Base-by-base conservation (phyloP, 2,888 invertebrate genomes). In the Drosophila stalkeri region DNA sequence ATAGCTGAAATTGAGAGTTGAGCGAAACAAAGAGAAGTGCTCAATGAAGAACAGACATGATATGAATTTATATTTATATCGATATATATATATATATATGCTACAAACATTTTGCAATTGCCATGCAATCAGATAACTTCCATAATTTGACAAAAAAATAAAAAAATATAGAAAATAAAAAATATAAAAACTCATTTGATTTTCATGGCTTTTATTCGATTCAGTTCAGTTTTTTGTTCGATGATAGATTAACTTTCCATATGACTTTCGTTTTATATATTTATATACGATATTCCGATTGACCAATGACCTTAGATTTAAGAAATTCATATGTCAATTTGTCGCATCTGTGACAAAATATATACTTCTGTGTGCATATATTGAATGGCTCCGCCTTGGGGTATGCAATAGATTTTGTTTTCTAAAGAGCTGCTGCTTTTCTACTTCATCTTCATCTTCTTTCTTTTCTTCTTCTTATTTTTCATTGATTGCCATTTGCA, bases 401-500 rank as follows among this genome's bases (percentile, higher is more conserved):
- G 47, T 55, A 64, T 49, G 66, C 66, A 55, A 55, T 67, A 23
- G 64, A 54, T 39, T 54, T 39, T 51, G 18, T 51, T 18, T 18
- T 18, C 12, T 33, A 12, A 62, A 49, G n/a, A 52, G 27, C 39
- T 44, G 43, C 39, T 56, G 33, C 33, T 33, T 51, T 33, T 51
- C 49, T 51, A 12, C 31, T 31, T 33, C 33, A 16, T 33, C 56
- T 56, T 43, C n/a, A 14, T 41, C n/a, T 8, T 18, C 8, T 8
- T 31, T 8, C 1, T 39, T 12, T 49, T 37, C 12, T n/a, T 47
- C n/a, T n/a, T 33, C 65, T 20, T 27, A 5, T 27, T 11, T 51
- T 31, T 23, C 64, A 64, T 49, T 56, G 55, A 55, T 43, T 68
- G 44, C 37, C 57, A 57, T 57, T 51, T 37, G 65, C 35, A 65